phyloP scores from a whole-genome alignment of 2,113 vertebrate species.

The Brachirus orientalis region DNA sequence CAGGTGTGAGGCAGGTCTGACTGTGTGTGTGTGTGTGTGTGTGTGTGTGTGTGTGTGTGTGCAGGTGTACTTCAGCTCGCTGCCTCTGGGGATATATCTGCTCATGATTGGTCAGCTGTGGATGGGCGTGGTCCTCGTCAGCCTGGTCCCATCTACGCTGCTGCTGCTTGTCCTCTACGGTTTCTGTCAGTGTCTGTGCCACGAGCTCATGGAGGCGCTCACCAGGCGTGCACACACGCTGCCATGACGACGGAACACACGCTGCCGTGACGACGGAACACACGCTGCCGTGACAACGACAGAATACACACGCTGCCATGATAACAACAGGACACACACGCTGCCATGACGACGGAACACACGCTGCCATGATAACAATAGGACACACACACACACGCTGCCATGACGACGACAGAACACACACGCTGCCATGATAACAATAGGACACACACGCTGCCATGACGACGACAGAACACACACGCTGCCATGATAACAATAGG shows the following conservation, averaged over 20 bases:
- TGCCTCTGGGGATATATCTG: slow-evolving; percentile 90
- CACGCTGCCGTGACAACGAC: too few relatives aligned
- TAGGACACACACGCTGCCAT: too few relatives aligned
- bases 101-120: slow-evolving; percentile 87
- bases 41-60: neutral
- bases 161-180: slow-evolving; percentile 87
- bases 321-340: too few relatives aligned
- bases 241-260: slow-evolving; percentile 44
- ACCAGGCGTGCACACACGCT: slow-evolving; percentile 60
- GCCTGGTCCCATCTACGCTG: slow-evolving; percentile 89
- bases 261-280: too few relatives aligned
- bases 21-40: neutral
- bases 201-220: slow-evolving; percentile 82
- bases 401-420: too few relatives aligned
- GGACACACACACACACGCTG: too few relatives aligned
- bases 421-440: too few relatives aligned
- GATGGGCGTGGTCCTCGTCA: slow-evolving; percentile 86
- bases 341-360: too few relatives aligned
- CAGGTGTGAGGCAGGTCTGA: neutral
- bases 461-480: too few relatives aligned
- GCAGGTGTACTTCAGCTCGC: slow-evolving; percentile 87
- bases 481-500: too few relatives aligned
- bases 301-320: too few relatives aligned
- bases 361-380: too few relatives aligned
- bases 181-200: slow-evolving; percentile 89